These are phyloP conservation scores for Lophotis ruficrista DNA, from an alignment of 2,113 vertebrate species.

Conservation along the genomic window DNA sequence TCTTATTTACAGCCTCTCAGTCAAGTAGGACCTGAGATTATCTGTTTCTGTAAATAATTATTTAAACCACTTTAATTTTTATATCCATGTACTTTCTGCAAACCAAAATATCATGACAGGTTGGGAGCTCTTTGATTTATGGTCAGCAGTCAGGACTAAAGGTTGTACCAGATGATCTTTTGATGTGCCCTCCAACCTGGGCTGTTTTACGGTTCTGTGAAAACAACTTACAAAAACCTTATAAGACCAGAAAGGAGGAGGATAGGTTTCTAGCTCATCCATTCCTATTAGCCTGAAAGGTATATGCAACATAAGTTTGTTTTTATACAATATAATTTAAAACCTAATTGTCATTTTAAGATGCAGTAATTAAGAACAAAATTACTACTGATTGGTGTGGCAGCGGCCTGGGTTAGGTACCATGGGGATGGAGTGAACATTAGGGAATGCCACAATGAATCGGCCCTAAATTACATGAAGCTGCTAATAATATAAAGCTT, in stretches of 20 bases:
- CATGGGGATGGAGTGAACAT: background rate
- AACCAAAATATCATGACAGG: accelerated
- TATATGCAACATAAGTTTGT: background rate
- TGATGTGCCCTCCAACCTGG: background rate
- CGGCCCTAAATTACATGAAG: conserved; percentile 4
- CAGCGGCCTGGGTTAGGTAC: background rate
- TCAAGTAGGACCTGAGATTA: background rate
- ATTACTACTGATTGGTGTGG: background rate
- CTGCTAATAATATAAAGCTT: conserved; percentile 24
- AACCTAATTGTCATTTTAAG: conserved; percentile 17
- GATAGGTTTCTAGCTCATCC: background rate
- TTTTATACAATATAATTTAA: background rate
- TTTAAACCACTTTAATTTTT: background rate
- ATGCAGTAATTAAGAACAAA: conserved; percentile 1
- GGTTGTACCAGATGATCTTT: background rate
- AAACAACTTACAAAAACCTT: background rate
- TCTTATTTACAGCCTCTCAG: background rate
- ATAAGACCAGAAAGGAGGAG: background rate
- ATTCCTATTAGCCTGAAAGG: background rate
- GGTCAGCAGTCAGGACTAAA: background rate
- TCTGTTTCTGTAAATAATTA: background rate
- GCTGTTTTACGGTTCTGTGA: background rate
- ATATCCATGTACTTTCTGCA: background rate
- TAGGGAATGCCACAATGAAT: background rate
- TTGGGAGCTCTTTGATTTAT: background rate